These are phyloP conservation scores for Orchesella flavescens DNA, from an alignment of 2,888 invertebrate species.

Conservation along the genomic window DNA sequence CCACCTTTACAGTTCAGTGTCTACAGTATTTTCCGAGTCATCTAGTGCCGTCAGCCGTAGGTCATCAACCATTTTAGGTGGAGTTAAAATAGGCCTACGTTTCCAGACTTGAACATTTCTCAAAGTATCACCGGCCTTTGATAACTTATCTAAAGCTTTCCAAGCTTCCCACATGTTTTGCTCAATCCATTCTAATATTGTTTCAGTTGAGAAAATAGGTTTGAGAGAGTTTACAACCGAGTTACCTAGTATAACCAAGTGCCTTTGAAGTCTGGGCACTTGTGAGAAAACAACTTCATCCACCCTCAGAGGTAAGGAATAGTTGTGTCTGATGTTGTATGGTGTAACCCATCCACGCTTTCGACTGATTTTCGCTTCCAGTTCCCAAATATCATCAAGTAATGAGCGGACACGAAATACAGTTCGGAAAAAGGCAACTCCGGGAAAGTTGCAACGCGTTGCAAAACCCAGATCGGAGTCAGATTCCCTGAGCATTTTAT, in stretches of 20 bases:
- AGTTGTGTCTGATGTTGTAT: constrained; percentile 71
- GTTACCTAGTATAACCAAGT: constrained; percentile 67
- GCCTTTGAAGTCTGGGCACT: constrained; percentile 69
- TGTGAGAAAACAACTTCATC: constrained; percentile 69
- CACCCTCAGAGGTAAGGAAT: constrained; percentile 65
- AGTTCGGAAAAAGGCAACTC: constrained; percentile 71
- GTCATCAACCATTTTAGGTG: constrained; percentile 68
- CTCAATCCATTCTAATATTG: constrained; percentile 71
- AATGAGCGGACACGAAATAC: constrained; percentile 68
- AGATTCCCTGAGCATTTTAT: constrained; percentile 56
- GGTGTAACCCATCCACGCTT: constrained; percentile 70
- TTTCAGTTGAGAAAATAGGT: constrained; percentile 64
- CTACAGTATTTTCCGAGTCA: constrained; percentile 56
- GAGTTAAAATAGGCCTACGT: constrained; percentile 68
- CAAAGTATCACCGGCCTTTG: constrained; percentile 67
- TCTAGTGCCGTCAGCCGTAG: constrained; percentile 66
- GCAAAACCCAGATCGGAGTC: constrained; percentile 70
- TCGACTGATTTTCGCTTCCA: constrained; percentile 65
- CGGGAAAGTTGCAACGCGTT: constrained; percentile 70
- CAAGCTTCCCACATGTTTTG: constrained; percentile 72
- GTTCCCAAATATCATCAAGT: constrained; percentile 69
- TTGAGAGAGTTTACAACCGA: constrained; percentile 68
- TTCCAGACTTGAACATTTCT: constrained; percentile 68
- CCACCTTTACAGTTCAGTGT: constrained; percentile 56
- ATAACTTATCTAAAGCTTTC: constrained; percentile 68